phyloP scores from a whole-genome alignment of 92 coral and sea anemone genomes.

The Heteractis magnifica region DNA sequence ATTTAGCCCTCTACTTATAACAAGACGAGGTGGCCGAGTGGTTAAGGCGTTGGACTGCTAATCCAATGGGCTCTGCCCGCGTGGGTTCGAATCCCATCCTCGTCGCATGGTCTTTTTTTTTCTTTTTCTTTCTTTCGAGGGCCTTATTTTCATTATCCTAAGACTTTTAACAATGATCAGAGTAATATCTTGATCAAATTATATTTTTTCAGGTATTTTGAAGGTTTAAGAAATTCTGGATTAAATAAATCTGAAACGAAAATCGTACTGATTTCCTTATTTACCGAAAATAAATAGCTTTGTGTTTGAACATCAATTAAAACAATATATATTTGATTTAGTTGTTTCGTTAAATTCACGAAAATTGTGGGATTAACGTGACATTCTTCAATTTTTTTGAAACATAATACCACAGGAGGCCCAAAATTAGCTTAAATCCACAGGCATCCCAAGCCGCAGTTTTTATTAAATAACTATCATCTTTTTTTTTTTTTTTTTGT shows the following conservation, averaged over 20 bases:
- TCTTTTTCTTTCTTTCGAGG: background rate
- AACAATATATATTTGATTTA: too few species aligned
- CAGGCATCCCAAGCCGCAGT: background rate
- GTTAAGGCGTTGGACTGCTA: slow-evolving; percentile 99
- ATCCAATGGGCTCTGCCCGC: slow-evolving; percentile 99
- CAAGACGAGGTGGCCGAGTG: slow-evolving; percentile 99
- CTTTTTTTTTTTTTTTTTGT: background rate
- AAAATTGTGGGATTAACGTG: background rate
- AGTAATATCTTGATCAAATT: too few species aligned
- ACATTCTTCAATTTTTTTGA: too few species aligned
- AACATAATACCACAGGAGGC: background rate
- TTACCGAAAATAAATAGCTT: too few species aligned
- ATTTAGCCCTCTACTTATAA: background rate
- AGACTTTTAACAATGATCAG: too few species aligned
- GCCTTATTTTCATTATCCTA: background rate
- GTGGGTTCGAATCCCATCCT: slow-evolving; percentile 99
- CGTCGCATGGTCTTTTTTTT: slow-evolving; percentile 55
- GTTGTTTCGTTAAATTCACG: background rate
- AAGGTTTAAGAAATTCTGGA: too few species aligned
- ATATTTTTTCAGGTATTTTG: too few species aligned
- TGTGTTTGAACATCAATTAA: too few species aligned
- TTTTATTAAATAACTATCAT: background rate
- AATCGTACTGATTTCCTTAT: background rate
- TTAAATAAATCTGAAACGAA: too few species aligned
- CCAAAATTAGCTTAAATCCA: background rate